Evolutionary conservation across 2,888 invertebrate species (phyloP).

Genomic region (Lasioglossum lativentre): DNA sequence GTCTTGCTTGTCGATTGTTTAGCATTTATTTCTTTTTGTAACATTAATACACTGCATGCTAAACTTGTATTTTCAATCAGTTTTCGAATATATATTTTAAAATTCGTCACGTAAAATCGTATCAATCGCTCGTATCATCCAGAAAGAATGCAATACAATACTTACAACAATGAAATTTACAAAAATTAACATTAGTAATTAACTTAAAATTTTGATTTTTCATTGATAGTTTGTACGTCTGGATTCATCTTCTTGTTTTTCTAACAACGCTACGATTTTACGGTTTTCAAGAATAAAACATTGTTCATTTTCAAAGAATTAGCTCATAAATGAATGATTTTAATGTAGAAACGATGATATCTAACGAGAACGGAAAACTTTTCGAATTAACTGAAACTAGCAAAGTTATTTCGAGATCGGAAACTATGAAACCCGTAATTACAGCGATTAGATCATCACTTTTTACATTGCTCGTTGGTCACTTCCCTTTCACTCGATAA

Average conservation of each 20-base stretch:
- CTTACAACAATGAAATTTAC: conserved; percentile 15
- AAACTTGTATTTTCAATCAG: conserved; percentile 9
- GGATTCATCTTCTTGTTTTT: background rate
- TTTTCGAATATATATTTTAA: conserved; percentile 10
- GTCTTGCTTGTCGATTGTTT: background rate
- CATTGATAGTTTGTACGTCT: background rate
- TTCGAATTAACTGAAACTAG: background rate
- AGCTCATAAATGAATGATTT: background rate
- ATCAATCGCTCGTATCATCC: background rate
- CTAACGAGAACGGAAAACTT: background rate
- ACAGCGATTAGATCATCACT: conserved; percentile 18
- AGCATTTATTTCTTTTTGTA: background rate
- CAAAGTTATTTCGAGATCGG: background rate
- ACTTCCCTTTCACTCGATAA: conserved; percentile 23
- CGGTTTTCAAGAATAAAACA: background rate
- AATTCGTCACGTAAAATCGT: background rate
- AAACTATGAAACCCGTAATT: conserved; percentile 29
- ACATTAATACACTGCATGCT: conserved; percentile 17
- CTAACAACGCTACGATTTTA: background rate
- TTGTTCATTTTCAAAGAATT: background rate
- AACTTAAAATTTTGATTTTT: background rate
- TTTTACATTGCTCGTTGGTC: conserved; percentile 4
- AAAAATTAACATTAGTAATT: background rate
- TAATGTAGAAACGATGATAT: background rate
- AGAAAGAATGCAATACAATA: background rate